Evolutionary conservation across 2,797 vertebrate species (phyloP).

Genomic region (Squalus acanthias): DNA sequence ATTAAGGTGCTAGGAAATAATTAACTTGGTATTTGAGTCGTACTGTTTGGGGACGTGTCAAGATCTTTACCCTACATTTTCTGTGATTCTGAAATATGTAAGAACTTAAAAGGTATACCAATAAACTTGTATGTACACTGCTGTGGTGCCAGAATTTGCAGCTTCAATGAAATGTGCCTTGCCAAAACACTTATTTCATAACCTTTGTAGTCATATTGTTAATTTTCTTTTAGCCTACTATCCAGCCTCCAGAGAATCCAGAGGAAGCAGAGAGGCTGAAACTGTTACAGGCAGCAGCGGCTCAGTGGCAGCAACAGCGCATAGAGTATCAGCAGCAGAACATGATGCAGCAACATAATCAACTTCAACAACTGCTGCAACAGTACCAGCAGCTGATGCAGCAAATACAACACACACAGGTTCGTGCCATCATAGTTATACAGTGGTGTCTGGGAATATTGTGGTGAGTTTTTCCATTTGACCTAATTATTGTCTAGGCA

Average conservation of each 20-base stretch:
- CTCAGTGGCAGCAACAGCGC: constrained; percentile 96
- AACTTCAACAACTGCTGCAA: constrained; percentile 84
- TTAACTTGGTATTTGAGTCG: not conserved
- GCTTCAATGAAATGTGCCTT: not conserved
- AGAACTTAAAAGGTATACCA: not conserved
- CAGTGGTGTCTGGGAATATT: not conserved
- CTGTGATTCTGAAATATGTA: not conserved
- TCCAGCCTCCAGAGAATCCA: constrained; percentile 67
- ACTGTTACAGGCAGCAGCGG: constrained; percentile 86
- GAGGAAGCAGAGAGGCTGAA: constrained; percentile 82
- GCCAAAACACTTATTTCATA: not conserved
- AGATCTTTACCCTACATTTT: not conserved
- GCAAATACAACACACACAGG: constrained; percentile 79
- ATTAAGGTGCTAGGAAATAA: not conserved
- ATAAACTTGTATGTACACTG: no score
- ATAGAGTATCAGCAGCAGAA: constrained; percentile 88
- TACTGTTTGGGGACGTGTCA: not conserved
- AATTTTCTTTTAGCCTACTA: constrained; percentile 51
- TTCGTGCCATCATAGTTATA: constrained; percentile 44
- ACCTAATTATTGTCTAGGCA: not conserved
- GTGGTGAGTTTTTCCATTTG: no score
- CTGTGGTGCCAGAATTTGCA: not conserved
- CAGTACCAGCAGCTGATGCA: constrained; percentile 87
- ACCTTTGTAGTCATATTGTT: constrained; percentile 1
- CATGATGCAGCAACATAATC: constrained; percentile 91